Evolutionary conservation across 2,888 invertebrate genomes (phyloP), one percentile per base, ranked within the genome.

Genomic region (Mycalesis mineus): DNA sequence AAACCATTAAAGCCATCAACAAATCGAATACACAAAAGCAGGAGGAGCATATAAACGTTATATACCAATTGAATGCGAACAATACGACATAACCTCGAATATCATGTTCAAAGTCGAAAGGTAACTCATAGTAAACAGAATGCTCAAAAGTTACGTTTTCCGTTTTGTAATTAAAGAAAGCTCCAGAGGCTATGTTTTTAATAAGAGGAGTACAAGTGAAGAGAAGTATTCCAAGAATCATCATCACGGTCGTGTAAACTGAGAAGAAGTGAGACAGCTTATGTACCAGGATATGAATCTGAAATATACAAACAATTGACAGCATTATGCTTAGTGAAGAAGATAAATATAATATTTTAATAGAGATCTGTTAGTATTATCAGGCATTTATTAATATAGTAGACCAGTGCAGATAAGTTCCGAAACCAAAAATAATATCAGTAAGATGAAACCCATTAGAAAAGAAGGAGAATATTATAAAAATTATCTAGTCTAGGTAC

Each of bases 21-120:
- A 71, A 51, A 37, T 73, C 73, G 14, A 71, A 61, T 33, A 62
- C 61, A 13, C 61, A 61, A 8, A 72, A 58, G 33, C 64, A 64
- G 44, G 42, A 61, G 1, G 63, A 41, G 17, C 62, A 62, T n/a
- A 62, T 47, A 1, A 52, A 47, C 4, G 65, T 57, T 8, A 68
- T 55, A 28, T 62, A 62, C 51, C 45, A 62, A 37, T 68, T 65
- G 13, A 57, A 63, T 1, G 41, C 17, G 31, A 64, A 60, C 6
- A 67, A 13, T 8, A 52, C 41, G 0, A 58, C 7, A 15, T 64
- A 65, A 5, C 62, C 65, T 9, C 22, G 59, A 13, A 65, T 55
- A 8, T 61, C 40, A 15, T 54, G 51, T 31, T 47, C 22, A 17
- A 58, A 64, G 17, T 68, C 65, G 33, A 66, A 64, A 3, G 66